Base-by-base conservation (phyloP, 2,797 vertebrate species). In the Paedocypris micromegethes region DNA sequence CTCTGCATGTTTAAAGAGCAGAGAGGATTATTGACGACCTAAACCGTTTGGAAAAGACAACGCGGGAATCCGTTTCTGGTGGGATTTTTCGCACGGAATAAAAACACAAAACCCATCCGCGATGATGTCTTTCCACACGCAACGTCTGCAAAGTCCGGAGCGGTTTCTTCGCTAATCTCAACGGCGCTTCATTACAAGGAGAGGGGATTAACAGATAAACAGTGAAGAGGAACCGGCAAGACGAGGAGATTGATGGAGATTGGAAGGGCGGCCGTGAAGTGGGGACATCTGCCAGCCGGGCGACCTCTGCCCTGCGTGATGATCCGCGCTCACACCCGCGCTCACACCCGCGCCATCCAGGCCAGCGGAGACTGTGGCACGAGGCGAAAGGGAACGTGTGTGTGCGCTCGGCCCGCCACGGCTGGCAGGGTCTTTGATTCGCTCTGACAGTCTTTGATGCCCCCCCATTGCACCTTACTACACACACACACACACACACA, bases 401-500 rank as follows among this genome's bases (percentile, higher is more conserved):
- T 38, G 66, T 51, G 63, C 9, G 42, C 51, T 48, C 8, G 49
- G 59, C 56, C 62, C 68, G 65, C 65, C 52, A 44, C 42, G 53
- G 65, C 52, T 68, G 68, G 72, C 75, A 74, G 48, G 60, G 66
- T 66, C 53, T 77, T 68, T 74, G 72, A 77, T 67, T 68, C 58
- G 6, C 54, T 64, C 73, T 64, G 70, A 75, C 73, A 75, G 70
- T 67, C 73, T 75, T 75, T 75, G 67, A 72, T 75, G 70, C 66
- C 64, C 68, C 62, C 74, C 65, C 72, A 66, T 58, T 68, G 23
- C 41, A 9, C 43, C 58, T 44, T 60, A 57, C 3, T n/a, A 51
- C 56, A 52, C 65, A 55, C 67, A 48, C 58, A 63, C 54, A 51
- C 63, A 67, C 57, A 58, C 68, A 54, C 67, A 6, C 60, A 42